phyloP scores from a whole-genome alignment of 2,797 vertebrate species.

The Selene dorsalis region DNA sequence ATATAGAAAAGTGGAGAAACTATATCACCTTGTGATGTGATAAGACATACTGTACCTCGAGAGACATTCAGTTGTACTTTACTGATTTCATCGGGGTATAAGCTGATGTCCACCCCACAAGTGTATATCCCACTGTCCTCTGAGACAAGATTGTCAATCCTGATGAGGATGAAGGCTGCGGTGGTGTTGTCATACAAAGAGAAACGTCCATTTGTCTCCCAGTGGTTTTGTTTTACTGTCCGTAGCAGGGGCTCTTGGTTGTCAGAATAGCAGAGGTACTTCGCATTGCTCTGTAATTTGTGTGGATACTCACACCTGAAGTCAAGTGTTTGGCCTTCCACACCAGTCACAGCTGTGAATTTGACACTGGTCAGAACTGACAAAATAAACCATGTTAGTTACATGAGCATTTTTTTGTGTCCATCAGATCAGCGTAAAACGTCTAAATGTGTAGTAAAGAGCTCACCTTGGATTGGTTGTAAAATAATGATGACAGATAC shows the following conservation, averaged over 20 bases:
- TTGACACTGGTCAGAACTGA: slow-evolving; percentile 46
- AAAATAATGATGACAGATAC: slow-evolving; percentile 21
- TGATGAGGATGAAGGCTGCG: slow-evolving; percentile 44
- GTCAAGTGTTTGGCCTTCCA: slow-evolving; percentile 52
- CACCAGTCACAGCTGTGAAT: slow-evolving; percentile 1
- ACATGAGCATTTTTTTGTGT: too few relatives aligned
- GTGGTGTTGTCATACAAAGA: slow-evolving; percentile 71
- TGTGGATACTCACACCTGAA: slow-evolving; percentile 61
- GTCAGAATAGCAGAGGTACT: slow-evolving; percentile 45
- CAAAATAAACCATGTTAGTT: slow-evolving; percentile 25
- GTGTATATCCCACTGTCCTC: slow-evolving; percentile 65
- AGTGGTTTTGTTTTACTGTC: slow-evolving; percentile 29
- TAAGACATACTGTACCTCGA: slow-evolving; percentile 36
- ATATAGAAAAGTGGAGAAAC: not conserved
- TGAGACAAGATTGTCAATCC: slow-evolving; percentile 22
- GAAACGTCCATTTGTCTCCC: slow-evolving; percentile 40
- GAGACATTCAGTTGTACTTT: slow-evolving; percentile 56
- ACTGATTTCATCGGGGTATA: fast-evolving
- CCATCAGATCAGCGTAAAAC: not conserved
- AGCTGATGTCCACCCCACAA: slow-evolving; percentile 51
- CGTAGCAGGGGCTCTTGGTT: not conserved
- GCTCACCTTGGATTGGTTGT: slow-evolving; percentile 68
- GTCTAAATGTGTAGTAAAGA: not conserved
- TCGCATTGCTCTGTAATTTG: not conserved
- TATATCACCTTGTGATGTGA: not conserved